Conservation (phyloP, 2,888 invertebrate species). For the Baccha elongata region DNA sequence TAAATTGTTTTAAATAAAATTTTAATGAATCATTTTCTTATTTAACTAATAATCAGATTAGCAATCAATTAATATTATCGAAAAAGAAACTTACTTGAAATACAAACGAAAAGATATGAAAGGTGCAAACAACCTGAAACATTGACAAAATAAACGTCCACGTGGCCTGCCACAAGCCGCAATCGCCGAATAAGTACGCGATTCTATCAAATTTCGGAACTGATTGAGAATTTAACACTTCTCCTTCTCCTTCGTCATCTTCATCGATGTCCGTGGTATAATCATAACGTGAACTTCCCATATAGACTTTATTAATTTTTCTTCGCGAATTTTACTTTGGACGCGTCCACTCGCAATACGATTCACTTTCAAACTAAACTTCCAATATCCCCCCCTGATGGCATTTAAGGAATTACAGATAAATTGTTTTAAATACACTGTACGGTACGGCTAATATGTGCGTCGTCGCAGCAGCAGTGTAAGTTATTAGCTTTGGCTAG, state of each 20-base stretch:
- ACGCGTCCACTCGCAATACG: slow-evolving; percentile 55
- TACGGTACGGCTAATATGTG: not conserved
- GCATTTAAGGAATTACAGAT: slow-evolving; percentile 43
- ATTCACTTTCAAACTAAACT: slow-evolving; percentile 44
- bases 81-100: slow-evolving; percentile 82
- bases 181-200: slow-evolving; percentile 83
- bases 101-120: slow-evolving; percentile 86
- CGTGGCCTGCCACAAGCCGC: slow-evolving; percentile 84
- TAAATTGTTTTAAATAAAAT: not conserved
- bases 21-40: not conserved
- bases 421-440: not conserved
- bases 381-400: slow-evolving; percentile 13
- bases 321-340: slow-evolving; percentile 14
- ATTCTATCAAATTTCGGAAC: slow-evolving; percentile 82
- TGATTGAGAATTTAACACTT: slow-evolving; percentile 75
- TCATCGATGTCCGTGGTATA: slow-evolving; percentile 17
- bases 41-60: not conserved
- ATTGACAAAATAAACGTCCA: slow-evolving; percentile 84
- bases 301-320: not conserved
- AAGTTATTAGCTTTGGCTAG: not conserved
- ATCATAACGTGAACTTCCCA: slow-evolving; percentile 42
- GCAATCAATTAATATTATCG: no score
- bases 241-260: slow-evolving; percentile 61
- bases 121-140: slow-evolving; percentile 86
- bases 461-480: no score